Conservation (phyloP, 2,797 vertebrate species). For the Chrysocyon brachyurus region DNA sequence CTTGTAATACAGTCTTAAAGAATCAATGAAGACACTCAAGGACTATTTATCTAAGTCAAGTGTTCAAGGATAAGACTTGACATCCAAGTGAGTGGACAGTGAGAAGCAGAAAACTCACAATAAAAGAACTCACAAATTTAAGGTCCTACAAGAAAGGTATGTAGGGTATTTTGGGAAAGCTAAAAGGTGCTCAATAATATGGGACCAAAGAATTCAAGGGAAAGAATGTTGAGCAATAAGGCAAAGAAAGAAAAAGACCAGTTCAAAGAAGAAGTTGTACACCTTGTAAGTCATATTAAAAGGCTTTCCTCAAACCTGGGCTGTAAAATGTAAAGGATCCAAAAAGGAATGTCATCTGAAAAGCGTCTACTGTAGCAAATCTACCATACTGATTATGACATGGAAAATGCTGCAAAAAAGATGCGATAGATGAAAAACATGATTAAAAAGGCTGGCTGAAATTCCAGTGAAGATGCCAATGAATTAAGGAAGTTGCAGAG, state of each 20-base stretch:
- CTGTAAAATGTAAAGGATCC: not conserved
- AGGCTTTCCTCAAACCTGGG: not conserved
- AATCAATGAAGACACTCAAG: not conserved
- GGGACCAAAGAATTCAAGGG: not conserved
- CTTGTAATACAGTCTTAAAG: not conserved
- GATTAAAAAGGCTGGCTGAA: not conserved
- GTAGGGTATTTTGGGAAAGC: not conserved
- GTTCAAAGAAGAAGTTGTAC: not conserved
- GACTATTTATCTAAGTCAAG: not conserved
- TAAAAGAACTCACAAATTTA: not conserved
- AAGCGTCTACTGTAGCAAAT: not conserved
- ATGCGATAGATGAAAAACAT: not conserved
- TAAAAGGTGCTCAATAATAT: not conserved
- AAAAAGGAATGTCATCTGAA: not conserved
- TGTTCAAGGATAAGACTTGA: not conserved
- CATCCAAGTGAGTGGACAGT: not conserved
- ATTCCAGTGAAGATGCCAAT: not conserved
- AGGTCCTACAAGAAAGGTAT: not conserved
- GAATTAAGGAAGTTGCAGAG: not conserved
- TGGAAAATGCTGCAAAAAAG: not conserved
- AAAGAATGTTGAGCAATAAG: not conserved
- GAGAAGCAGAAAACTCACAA: not conserved
- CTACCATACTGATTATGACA: not conserved
- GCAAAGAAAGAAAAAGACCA: not conserved
- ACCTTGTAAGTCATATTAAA: not conserved